Evolutionary conservation across 2,113 vertebrate genomes (phyloP), one percentile per base, ranked within the genome.

Genomic region (Hippocampus abdominalis): DNA sequence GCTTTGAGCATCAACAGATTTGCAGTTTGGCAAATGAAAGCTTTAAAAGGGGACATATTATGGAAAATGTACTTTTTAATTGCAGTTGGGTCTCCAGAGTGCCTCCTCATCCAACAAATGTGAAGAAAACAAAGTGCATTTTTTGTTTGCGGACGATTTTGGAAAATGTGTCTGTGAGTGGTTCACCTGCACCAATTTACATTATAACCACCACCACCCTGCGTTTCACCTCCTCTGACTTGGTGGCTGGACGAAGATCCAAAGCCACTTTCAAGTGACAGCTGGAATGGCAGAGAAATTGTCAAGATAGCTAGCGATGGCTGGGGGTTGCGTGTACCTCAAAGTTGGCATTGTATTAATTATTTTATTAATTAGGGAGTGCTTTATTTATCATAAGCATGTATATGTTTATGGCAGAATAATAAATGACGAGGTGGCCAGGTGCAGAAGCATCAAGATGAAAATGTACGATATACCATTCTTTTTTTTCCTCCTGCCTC

Each of bases 401-500:
- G 39, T 39, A 39, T 21, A 36, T 36, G 32, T 36, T 4, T 20
- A 3, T 6, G 61, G 60, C 54, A 72, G 27, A 64, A 67, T 80
- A 68, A 57, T 44, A 25, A 13, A 51, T 15, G 64, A 66, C 68
- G 40, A 54, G 63, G 18, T 61, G 51, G 73, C 61, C 9, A 64
- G 23, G 39, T 77, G 66, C 67, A 77, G 66, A 68, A 57, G 67
- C 48, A 64, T 32, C 29, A 29, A 60, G 16, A 60, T 32, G 15
- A 32, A 32, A 60, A 60, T 9, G 13, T 54, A 32, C 29, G 29
- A 5, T 32, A 59, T 54, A 74, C 59, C 44, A 42, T 80, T 59
- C 16, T 39, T 36, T 70, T 70, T 69, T 71, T 40, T 53, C 67
- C 72, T 78, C 16, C 20, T 40, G 79, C 77, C 51, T 72, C 12